These are phyloP conservation scores for Rousettus leschenaultii DNA, from an alignment of 2,113 vertebrate genomes.

Conservation along the genomic window DNA sequence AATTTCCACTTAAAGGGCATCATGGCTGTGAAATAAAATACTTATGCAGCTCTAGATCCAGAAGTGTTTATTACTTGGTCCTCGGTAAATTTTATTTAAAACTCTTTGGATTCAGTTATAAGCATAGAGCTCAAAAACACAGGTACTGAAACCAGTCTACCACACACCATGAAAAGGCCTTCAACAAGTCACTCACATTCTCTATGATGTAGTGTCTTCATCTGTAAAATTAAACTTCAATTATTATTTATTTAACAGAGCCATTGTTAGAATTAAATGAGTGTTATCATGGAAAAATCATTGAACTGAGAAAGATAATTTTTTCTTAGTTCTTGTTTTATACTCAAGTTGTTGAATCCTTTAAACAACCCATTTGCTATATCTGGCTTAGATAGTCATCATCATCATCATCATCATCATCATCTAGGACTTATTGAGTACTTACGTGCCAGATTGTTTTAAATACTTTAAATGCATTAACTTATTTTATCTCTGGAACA, in stretches of 20 bases:
- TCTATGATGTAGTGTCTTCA: not conserved
- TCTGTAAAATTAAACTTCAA: not conserved
- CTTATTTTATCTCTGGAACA: not conserved
- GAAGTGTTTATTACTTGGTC: not conserved
- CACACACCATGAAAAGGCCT: not conserved
- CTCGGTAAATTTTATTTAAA: not conserved
- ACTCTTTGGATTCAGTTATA: not conserved
- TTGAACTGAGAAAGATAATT: not conserved
- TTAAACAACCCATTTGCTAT: not conserved
- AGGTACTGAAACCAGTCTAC: not conserved
- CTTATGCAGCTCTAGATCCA: not conserved
- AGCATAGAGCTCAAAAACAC: not conserved
- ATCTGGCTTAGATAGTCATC: not conserved
- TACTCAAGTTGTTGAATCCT: not conserved
- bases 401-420: not conserved
- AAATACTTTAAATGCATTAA: not conserved
- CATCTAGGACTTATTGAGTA: not conserved
- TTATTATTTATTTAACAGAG: not conserved
- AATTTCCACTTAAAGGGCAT: not conserved
- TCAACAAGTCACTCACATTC: not conserved
- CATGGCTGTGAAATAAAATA: not conserved
- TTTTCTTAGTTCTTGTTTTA: not conserved
- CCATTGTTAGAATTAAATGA: not conserved
- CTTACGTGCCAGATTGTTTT: not conserved
- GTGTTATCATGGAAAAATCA: not conserved